phyloP scores from a whole-genome alignment of 2,888 invertebrate genomes.

The Habroteleia sp. region DNA sequence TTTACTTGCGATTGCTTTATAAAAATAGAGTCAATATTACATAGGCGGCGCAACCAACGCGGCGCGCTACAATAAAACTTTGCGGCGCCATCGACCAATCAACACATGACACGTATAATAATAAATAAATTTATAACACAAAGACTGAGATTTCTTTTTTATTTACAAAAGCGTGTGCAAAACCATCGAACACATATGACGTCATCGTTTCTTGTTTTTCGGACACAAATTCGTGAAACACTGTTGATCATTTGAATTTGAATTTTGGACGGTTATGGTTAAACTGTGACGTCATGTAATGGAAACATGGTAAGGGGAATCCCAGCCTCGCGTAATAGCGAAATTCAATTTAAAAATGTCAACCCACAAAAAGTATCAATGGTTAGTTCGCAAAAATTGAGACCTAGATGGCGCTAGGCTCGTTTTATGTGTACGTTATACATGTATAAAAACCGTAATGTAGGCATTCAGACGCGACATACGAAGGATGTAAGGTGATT shows the following conservation, averaged over 20 bases:
- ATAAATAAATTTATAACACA: conserved; percentile 36
- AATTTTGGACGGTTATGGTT: conserved; percentile 32
- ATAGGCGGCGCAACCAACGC: conserved; percentile 26
- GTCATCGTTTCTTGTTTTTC: not conserved
- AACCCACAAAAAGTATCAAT: conserved; percentile 27
- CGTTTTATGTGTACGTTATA: conserved; percentile 30
- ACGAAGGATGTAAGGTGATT: conserved; percentile 32
- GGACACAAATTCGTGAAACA: not conserved
- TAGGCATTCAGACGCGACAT: conserved; percentile 41
- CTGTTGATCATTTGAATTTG: conserved; percentile 5
- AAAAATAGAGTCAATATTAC: conserved; percentile 50
- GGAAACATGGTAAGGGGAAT: not conserved
- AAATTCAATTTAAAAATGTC: conserved; percentile 11
- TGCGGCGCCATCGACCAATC: conserved; percentile 11
- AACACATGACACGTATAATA: conserved; percentile 44
- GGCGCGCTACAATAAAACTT: conserved; percentile 3
- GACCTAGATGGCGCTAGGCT: conserved; percentile 23
- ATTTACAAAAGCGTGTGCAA: conserved; percentile 20
- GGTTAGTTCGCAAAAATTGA: conserved; percentile 33
- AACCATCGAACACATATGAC: conserved; percentile 2
- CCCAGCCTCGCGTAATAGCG: conserved; percentile 33
- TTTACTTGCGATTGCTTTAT: conserved; percentile 14
- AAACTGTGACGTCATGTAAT: conserved; percentile 7
- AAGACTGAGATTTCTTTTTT: conserved; percentile 12
- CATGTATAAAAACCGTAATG: conserved; percentile 39